Percentiles rank a stretch among this genome's conserved stretches.
Conservation (phyloP, 2,888 invertebrate genomes). For the Thumatha senex region DNA sequence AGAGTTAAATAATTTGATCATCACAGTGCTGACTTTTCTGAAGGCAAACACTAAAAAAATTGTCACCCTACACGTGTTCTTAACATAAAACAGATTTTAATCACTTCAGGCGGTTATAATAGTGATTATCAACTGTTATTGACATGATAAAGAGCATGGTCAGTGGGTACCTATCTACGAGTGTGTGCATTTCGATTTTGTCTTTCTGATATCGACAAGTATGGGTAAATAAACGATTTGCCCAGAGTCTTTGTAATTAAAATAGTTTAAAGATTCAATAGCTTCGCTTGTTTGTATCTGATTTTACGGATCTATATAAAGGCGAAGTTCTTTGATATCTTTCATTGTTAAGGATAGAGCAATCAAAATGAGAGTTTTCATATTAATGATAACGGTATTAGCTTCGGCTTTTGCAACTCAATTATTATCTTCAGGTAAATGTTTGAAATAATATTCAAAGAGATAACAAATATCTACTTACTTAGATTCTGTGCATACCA, state of each 20-base stretch:
- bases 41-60: too few relatives aligned
- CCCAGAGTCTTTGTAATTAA: slow-evolving; percentile 37
- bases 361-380: slow-evolving; percentile 57
- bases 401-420: slow-evolving; percentile 43
- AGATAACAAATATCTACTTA: too few relatives aligned
- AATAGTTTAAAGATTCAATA: slow-evolving; percentile 33
- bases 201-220: slow-evolving; percentile 6
- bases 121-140: background rate
- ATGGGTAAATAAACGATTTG: slow-evolving; percentile 9
- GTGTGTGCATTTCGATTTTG: background rate
- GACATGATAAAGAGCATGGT: background rate
- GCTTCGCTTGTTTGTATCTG: slow-evolving; percentile 25
- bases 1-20: too few relatives aligned
- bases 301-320: slow-evolving; percentile 49
- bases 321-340: slow-evolving; percentile 35
- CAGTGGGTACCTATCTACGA: too few relatives aligned
- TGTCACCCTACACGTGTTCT: too few relatives aligned
- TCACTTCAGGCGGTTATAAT: too few relatives aligned
- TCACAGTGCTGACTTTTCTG: too few relatives aligned
- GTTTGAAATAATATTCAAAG: background rate
- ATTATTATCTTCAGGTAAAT: slow-evolving; percentile 57
- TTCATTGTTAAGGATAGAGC: slow-evolving; percentile 34
- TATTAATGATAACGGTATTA: slow-evolving; percentile 48
- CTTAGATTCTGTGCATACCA: too few relatives aligned
- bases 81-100: too few relatives aligned